A percentile compares a stretch with the other conserved stretches of the same genome.
These are phyloP conservation scores for Ischnura elegans DNA, from an alignment of 2,888 invertebrate genomes.

Conservation along the genomic window DNA sequence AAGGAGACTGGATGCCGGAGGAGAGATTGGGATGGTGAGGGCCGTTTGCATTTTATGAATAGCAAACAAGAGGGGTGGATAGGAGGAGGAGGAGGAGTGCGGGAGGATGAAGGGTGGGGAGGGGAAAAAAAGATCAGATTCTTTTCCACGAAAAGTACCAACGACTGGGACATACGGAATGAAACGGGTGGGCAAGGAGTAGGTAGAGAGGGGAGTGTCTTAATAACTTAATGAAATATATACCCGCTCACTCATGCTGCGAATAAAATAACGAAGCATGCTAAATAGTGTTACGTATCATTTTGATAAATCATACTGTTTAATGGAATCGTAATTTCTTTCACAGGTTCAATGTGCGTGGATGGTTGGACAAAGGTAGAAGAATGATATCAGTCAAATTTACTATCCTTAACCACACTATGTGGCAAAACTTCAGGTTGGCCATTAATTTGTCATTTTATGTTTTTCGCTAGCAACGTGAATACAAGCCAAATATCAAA, in stretches of 20 bases:
- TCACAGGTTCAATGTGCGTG: no score
- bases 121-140: not conserved
- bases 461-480: no score
- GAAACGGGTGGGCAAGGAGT: not conserved
- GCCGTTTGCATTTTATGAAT: conserved; percentile 67
- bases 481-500: no score
- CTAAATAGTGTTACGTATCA: no score
- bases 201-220: not conserved
- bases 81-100: not conserved
- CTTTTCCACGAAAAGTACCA: not conserved
- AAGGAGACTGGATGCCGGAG: not conserved
- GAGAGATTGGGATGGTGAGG: not conserved
- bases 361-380: no score
- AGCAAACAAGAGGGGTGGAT: conserved; percentile 49
- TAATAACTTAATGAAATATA: not conserved
- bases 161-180: not conserved
- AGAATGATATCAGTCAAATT: no score
- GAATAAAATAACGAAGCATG: no score
- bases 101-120: not conserved
- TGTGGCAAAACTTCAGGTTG: no score
- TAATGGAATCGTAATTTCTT: no score
- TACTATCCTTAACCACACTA: no score
- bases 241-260: not conserved
- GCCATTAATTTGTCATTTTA: no score
- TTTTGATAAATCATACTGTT: no score